phyloP scores from a whole-genome alignment of 2,113 vertebrate genomes.

The Microcebus murinus region DNA sequence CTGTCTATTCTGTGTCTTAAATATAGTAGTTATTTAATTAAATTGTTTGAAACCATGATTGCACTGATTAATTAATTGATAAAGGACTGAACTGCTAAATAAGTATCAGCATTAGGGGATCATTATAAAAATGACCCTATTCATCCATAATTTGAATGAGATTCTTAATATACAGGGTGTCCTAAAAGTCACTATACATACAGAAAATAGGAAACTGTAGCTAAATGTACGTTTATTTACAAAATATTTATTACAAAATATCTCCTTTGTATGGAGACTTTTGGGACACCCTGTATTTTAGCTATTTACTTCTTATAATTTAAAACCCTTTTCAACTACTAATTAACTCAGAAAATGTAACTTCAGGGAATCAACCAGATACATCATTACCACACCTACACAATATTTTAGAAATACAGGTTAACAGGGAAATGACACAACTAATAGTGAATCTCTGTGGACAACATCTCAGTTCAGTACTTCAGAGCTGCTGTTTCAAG shows the following conservation, averaged over 20 bases:
- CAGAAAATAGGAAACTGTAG: too few species aligned
- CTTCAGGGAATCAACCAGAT: neutral
- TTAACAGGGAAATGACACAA: neutral
- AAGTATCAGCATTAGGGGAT: neutral
- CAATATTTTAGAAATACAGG: neutral
- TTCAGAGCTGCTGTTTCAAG: neutral
- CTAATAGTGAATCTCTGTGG: neutral
- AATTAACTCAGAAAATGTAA: neutral
- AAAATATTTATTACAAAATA: too few species aligned
- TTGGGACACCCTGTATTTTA: neutral
- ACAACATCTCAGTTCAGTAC: neutral
- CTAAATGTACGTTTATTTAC: too few species aligned
- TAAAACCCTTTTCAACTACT: neutral
- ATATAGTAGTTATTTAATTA: neutral
- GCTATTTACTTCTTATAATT: neutral
- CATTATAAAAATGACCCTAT: neutral
- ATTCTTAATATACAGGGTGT: neutral
- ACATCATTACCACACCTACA: neutral
- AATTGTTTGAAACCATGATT: neutral
- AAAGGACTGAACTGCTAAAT: neutral
- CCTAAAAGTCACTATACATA: too few species aligned
- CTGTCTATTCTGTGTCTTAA: neutral
- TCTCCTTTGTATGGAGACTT: too few species aligned
- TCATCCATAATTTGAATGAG: neutral
- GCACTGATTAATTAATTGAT: neutral